These are phyloP conservation scores for Ormia ochracea DNA, from an alignment of 2,888 invertebrate genomes.

Conservation along the genomic window DNA sequence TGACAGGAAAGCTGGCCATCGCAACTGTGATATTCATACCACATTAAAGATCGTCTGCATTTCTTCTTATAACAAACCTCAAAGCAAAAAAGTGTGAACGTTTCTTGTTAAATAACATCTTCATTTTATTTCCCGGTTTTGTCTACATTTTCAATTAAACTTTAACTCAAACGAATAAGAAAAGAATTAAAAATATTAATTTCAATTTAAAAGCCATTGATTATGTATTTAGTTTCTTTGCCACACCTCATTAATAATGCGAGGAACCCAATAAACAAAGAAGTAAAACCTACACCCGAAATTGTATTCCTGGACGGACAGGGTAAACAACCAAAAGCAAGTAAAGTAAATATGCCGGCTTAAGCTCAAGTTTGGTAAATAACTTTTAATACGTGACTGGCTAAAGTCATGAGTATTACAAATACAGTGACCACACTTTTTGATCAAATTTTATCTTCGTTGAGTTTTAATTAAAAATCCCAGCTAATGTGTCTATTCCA, in stretches of 20 bases:
- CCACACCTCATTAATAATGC: slow-evolving; percentile 42
- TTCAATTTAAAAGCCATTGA: slow-evolving; percentile 20
- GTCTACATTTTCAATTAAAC: slow-evolving; percentile 40
- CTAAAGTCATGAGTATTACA: neutral
- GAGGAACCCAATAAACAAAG: slow-evolving; percentile 7
- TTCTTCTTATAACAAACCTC: no score
- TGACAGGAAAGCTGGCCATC: no score
- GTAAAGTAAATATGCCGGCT: neutral
- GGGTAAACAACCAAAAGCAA: neutral
- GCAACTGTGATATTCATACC: no score
- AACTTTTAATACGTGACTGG: neutral
- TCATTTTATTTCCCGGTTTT: neutral
- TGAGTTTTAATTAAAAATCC: no score
- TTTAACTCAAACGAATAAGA: slow-evolving; percentile 35
- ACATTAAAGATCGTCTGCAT: no score
- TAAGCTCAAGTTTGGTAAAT: neutral
- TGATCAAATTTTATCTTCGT: no score
- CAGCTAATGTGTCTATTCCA: no score
- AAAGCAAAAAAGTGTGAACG: no score
- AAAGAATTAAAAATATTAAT: slow-evolving; percentile 47
- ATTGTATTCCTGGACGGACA: neutral
- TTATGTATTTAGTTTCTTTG: slow-evolving; percentile 3
- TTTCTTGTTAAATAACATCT: no score
- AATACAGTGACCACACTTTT: no score
- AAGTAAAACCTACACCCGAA: slow-evolving; percentile 4